Evolutionary conservation across 1,140 invertebrate genomes (phyloP), one percentile per base, ranked within the genome.

Genomic region (Adelges cooleyi): DNA sequence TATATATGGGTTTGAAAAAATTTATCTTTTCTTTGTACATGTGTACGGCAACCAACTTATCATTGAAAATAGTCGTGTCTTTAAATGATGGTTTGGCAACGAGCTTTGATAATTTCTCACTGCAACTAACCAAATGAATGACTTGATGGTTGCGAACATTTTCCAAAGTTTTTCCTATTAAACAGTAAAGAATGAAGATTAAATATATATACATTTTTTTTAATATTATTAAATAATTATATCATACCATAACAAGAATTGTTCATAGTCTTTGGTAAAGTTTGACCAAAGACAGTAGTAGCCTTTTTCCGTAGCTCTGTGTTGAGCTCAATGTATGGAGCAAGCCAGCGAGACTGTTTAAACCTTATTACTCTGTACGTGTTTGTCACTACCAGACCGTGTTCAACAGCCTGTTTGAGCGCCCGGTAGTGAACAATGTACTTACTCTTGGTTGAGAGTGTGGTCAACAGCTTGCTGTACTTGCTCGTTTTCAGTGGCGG

Each of bases 281-380:
- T 72, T 71, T 77, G 75, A 68, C 75, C 72, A 68, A 78, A 78
- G 15, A 71, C 71, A 53, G 71, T 74, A 40, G 48, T 73, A 13
- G 77, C 73, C 22, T 69, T 36, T 65, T 69, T 71, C 71, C 76
- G 68, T 27, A 72, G 51, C 3, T 72, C 18, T 23, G 75, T 79
- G 71, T 79, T 79, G 22, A 73, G 67, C 25, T 75, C 72, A 52
- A 77, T 76, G 65, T 76, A 79, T 4, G 23, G 6, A 15, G 23
- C 20, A 1, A 49, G 8, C 48, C 48, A 50, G 13, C 22, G 13
- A 0, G 23, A 50, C n/a, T n/a, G n/a, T 40, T 76, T 72, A 71
- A 82, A 81, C 73, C 74, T 69, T 68, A 78, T 71, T 66, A 80
- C 71, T 71, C 74, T 69, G 73, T 80, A 73, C 33, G 81, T 72